phyloP scores from a whole-genome alignment of 2,113 vertebrate genomes.

The Chascanopsetta lugubris region DNA sequence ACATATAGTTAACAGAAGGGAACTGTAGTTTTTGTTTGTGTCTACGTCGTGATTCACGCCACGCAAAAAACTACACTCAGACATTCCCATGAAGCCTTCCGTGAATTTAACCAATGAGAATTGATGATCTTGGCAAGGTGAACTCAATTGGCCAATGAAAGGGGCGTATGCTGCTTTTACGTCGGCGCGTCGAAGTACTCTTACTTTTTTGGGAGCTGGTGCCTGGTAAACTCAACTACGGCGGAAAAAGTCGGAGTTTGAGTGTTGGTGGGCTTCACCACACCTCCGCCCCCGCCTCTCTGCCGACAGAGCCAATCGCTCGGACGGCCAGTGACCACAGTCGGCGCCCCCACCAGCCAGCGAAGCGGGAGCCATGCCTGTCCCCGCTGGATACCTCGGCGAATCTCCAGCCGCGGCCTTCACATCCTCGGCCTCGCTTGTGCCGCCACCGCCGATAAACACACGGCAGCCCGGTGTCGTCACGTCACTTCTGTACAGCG shows the following conservation, averaged over 20 bases:
- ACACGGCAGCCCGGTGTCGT: constrained; percentile 94
- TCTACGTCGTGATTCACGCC: not conserved
- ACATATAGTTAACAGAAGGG: constrained; percentile 9
- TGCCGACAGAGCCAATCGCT: constrained; percentile 33
- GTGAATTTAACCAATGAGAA: constrained; percentile 62
- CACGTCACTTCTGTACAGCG: constrained; percentile 95
- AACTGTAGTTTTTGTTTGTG: constrained; percentile 59
- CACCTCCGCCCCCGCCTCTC: constrained; percentile 25
- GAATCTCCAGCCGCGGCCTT: constrained; percentile 82
- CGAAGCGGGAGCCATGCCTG: constrained; percentile 88
- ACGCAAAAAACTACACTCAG: constrained; percentile 67
- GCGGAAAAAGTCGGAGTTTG: constrained; percentile 45
- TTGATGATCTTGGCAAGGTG: constrained; percentile 25
- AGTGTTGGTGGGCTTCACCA: constrained; percentile 50
- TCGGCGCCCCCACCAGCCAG: constrained; percentile 66
- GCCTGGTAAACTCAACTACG: constrained; percentile 53
- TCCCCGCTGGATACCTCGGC: constrained; percentile 88
- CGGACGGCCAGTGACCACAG: constrained; percentile 58
- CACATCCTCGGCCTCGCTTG: constrained; percentile 87
- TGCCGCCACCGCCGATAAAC: constrained; percentile 96
- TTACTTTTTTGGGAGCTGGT: constrained; percentile 67
- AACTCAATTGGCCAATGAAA: constrained; percentile 63
- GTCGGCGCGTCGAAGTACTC: constrained; percentile 66
- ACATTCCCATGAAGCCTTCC: constrained; percentile 53
- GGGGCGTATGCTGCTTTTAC: constrained; percentile 50